Conservation (phyloP, 2,113 vertebrate genomes). For the Bubo scandiacus region DNA sequence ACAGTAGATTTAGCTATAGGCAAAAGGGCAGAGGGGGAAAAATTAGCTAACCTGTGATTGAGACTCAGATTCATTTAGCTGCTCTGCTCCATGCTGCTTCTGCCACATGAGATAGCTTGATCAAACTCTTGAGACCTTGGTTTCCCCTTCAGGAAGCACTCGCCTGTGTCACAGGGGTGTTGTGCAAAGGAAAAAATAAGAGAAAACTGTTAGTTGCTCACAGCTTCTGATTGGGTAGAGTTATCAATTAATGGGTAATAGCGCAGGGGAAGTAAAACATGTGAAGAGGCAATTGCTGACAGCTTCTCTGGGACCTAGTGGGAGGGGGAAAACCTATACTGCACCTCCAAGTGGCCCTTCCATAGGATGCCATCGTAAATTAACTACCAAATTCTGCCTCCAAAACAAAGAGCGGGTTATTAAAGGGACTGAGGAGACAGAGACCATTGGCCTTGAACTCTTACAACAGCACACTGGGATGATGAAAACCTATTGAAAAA, state of each 20-base stretch:
- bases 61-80: not conserved
- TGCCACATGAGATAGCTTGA: accelerated
- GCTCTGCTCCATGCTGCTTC: not conserved
- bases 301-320: not conserved
- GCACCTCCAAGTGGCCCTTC: not conserved
- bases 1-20: not conserved
- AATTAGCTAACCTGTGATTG: not conserved
- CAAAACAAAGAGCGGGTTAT: accelerated
- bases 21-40: not conserved
- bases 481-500: not conserved
- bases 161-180: accelerated
- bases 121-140: not conserved
- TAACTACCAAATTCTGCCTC: not conserved
- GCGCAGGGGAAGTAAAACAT: not conserved
- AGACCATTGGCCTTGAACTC: not conserved
- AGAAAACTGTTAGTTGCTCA: not conserved
- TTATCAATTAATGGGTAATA: not conserved
- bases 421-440: not conserved
- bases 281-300: not conserved
- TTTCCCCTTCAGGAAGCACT: not conserved
- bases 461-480: not conserved
- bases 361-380: not conserved
- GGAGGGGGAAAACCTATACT: not conserved
- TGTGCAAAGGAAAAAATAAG: not conserved
- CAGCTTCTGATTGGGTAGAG: not conserved